Evolutionary conservation across 2,888 invertebrate genomes (phyloP), one percentile per base, ranked within the genome.

Genomic region (Ganaspis brasiliensis): DNA sequence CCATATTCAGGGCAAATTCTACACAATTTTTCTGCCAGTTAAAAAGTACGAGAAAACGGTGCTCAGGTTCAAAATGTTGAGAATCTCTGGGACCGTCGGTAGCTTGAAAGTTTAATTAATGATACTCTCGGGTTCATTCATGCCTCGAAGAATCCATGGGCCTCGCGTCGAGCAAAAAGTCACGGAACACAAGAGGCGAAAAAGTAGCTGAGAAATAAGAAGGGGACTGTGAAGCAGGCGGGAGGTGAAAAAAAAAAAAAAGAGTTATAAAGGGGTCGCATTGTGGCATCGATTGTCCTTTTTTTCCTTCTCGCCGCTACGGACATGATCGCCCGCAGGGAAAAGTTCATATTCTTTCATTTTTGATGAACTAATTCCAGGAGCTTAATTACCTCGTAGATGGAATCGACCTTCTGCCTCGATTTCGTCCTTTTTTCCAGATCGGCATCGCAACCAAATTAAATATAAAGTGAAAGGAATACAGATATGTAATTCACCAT

Each of bases 71-170:
- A n/a, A n/a, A n/a, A n/a, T 52, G 52, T 40, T 31, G 59, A 24
- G 73, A 63, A 61, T 59, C 26, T 61, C 61, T 56, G 57, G 26
- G n/a, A n/a, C 26, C 45, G 31, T 72, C 82, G 81, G 87, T 84
- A 87, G 86, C 86, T 79, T 73, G 83, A 84, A 87, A 87, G 81
- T 88, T 84, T 88, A 88, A 88, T 88, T 88, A 88, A 88, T 88
- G 87, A 88, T 84, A 80, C 76, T 72, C 82, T 79, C 63, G 75
- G 82, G 84, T 87, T 88, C 88, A 88, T 88, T 88, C 88, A 88
- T 88, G 85, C 84, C 81, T 85, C 81, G 81, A 85, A 83, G 84
- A 87, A 85, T 87, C 83, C 75, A 72, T 75, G 74, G 84, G 77
- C 80, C 78, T 79, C 74, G 74, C 77, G 57, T 37, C 35, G 72